These are phyloP conservation scores for Ailurus styani DNA, from an alignment of 2,113 vertebrate species.

Conservation along the genomic window DNA sequence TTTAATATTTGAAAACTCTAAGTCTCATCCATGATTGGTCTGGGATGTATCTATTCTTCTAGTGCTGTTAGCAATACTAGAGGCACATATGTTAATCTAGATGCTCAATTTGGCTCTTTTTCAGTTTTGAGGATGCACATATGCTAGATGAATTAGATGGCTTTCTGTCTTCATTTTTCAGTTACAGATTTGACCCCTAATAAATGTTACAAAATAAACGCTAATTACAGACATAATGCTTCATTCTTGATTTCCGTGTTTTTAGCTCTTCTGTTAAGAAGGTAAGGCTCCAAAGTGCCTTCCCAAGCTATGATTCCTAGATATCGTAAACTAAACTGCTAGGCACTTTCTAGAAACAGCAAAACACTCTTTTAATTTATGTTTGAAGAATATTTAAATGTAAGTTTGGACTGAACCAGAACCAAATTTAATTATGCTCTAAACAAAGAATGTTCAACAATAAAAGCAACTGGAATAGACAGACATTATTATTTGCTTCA, in stretches of 20 bases:
- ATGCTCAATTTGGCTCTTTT: not conserved
- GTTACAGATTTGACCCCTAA: not conserved
- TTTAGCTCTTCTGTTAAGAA: not conserved
- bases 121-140: slow-evolving; percentile 26
- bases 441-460: not conserved
- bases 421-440: not conserved
- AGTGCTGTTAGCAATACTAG: not conserved
- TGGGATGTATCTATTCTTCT: not conserved
- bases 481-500: not conserved
- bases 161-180: slow-evolving; percentile 43
- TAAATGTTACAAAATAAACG: not conserved
- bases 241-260: not conserved
- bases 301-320: not conserved
- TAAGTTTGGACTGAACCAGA: not conserved
- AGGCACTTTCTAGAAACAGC: not conserved
- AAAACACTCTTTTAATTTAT: not conserved
- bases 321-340: not conserved
- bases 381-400: not conserved
- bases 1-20: slow-evolving; percentile 45
- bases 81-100: not conserved
- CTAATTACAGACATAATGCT: not conserved
- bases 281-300: fast-evolving
- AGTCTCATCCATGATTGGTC: not conserved
- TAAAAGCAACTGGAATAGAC: not conserved
- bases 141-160: slow-evolving; percentile 4